These are phyloP conservation scores for Prionace glauca DNA, from an alignment of 2,797 vertebrate species.

Conservation along the genomic window DNA sequence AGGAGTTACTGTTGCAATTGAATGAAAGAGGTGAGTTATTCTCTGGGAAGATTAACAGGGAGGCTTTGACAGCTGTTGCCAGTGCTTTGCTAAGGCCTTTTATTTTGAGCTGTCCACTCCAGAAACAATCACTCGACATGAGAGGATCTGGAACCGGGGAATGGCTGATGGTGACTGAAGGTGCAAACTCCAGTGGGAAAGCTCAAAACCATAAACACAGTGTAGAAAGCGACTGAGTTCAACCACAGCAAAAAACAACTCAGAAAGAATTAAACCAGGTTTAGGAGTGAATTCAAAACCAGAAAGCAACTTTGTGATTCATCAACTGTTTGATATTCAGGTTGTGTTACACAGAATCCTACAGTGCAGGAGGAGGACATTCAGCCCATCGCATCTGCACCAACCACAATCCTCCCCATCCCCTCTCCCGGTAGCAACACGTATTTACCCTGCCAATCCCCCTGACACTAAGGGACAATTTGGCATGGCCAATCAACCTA, in stretches of 20 bases:
- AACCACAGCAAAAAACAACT: not conserved
- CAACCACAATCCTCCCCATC: too few relatives aligned
- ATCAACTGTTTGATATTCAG: not conserved
- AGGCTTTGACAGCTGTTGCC: not conserved
- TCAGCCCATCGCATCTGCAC: too few relatives aligned
- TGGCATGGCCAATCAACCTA: too few relatives aligned
- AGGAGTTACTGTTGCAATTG: conserved; percentile 73
- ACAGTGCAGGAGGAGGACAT: too few relatives aligned
- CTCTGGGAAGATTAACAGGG: not conserved
- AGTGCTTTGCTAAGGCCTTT: not conserved
- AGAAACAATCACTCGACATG: not conserved
- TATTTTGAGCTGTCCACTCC: not conserved
- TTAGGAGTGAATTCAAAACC: not conserved
- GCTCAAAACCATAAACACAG: not conserved
- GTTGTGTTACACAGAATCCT: not conserved
- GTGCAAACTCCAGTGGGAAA: not conserved
- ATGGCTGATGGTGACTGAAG: not conserved
- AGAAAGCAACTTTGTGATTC: not conserved
- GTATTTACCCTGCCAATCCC: too few relatives aligned
- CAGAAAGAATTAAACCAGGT: not conserved
- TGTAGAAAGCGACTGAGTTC: not conserved
- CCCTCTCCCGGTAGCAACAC: too few relatives aligned
- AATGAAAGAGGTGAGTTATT: not conserved
- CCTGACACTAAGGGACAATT: too few relatives aligned
- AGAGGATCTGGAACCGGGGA: not conserved